phyloP scores from a whole-genome alignment of 2,888 invertebrate species.

The Cybosia mesomella region DNA sequence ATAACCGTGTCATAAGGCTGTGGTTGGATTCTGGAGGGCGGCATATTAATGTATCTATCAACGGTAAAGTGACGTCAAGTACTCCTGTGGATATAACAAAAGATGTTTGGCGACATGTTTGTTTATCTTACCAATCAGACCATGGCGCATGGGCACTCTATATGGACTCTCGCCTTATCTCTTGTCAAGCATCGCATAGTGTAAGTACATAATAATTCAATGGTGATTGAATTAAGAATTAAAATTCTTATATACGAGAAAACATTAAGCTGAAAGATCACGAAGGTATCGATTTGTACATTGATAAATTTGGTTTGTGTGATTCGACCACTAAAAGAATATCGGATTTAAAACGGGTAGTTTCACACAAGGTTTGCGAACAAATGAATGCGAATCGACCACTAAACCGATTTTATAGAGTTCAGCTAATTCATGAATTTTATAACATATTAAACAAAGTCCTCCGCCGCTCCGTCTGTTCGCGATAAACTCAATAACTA shows the following conservation, averaged over 20 bases:
- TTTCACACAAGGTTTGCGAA: no score
- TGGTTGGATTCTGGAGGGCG: constrained; percentile 88
- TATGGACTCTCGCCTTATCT: constrained; percentile 85
- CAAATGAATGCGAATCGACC: no score
- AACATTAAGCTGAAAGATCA: not conserved
- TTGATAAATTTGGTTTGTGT: no score
- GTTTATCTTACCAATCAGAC: constrained; percentile 89
- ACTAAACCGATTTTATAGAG: no score
- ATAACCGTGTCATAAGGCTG: constrained; percentile 81
- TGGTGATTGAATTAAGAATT: not conserved
- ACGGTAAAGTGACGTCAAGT: constrained; percentile 79
- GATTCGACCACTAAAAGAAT: no score
- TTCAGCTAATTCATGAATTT: no score
- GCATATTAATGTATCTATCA: constrained; percentile 86
- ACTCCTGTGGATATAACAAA: constrained; percentile 74
- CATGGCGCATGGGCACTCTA: constrained; percentile 88
- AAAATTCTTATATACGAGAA: no score
- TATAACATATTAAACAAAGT: no score
- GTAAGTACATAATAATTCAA: constrained; percentile 57
- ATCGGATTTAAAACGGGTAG: no score
- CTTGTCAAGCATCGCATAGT: constrained; percentile 68
- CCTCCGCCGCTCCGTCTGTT: no score
- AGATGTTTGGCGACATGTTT: constrained; percentile 89
- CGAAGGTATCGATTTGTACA: no score
- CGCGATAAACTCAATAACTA: no score